Base-by-base conservation (phyloP, 1,140 invertebrate species). In the Brachionus rotundiformis region DNA sequence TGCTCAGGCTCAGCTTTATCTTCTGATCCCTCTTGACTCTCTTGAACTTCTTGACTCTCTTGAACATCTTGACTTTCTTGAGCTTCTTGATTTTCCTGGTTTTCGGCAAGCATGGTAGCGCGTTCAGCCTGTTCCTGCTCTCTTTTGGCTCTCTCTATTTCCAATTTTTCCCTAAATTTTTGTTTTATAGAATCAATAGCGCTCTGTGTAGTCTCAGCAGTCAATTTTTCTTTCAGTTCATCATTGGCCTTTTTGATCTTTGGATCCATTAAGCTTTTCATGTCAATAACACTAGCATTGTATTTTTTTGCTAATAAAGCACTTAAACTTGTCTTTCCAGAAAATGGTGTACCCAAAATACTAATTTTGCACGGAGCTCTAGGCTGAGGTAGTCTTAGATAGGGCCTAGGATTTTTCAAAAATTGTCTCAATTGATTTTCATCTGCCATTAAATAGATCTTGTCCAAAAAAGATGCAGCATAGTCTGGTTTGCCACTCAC, bases 351-450 rank as follows among this genome's bases (percentile, higher is more conserved):
- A 0, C 88, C 88, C 4, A 85, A 61, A 6, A 88, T 84, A 33
- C 84, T 83, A 11, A 88, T 68, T 82, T 88, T 88, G 84, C 85
- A 87, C 0, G 88, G 86, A 19, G 86, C 85, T 31, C 86, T 82
- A 2, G 87, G 87, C 80, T 88, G 86, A 8, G 87, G 87, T 73
- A 87, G 86, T 39, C 87, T 76, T 13, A 88, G 82, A 81, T 87
- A 88, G 4, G 86, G 85, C 7, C 87, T 77, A 1, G 88, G 88
- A 83, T 88, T 88, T 83, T 86, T 87, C 68, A 87, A 61, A 82
- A 88, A 88, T 82, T 87, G 86, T 23, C 84, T 85, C 83, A 88
- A 84, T 10, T 85, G 84, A 83, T 87, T 86, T 10, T 83, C 83
- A 83, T 84, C 86, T 13, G 87, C 87, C 76, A 88, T 47, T 25